Evolutionary conservation across 2,888 invertebrate genomes (phyloP).

Genomic region (Drosophila maculinotata): DNA sequence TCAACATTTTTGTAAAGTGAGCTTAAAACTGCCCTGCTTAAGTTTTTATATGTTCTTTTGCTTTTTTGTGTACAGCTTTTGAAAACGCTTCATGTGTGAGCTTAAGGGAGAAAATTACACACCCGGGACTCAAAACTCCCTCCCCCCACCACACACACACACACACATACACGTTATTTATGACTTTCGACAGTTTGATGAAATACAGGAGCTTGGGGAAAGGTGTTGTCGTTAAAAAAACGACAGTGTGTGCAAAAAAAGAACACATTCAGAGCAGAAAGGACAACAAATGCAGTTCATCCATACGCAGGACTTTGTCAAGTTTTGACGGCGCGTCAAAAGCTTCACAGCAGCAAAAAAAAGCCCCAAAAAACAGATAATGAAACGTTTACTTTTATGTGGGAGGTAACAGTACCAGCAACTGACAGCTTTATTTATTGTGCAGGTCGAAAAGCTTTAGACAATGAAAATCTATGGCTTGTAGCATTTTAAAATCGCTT

Average conservation of each 20-base stretch:
- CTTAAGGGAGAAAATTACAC: slow-evolving; percentile 54
- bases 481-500: slow-evolving; percentile 21
- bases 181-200: slow-evolving; percentile 65
- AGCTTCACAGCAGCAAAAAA: slow-evolving; percentile 15
- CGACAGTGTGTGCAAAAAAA: too few species aligned
- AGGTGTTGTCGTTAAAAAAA: slow-evolving; percentile 26
- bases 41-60: slow-evolving; percentile 2
- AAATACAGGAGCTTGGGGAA: slow-evolving; percentile 11
- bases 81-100: slow-evolving; percentile 33
- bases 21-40: neutral
- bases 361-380: slow-evolving; percentile 14
- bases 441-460: neutral
- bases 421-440: slow-evolving; percentile 45
- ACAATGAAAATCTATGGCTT: slow-evolving; percentile 34
- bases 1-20: neutral
- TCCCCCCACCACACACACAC: neutral
- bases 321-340: slow-evolving; percentile 60
- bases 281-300: slow-evolving; percentile 48
- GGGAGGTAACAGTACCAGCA: slow-evolving; percentile 17
- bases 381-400: slow-evolving; percentile 17
- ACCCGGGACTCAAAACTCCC: slow-evolving; percentile 31
- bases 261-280: slow-evolving; percentile 10
- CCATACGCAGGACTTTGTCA: slow-evolving; percentile 53
- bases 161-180: slow-evolving; percentile 56
- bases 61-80: slow-evolving; percentile 3